Conservation (phyloP, 2,113 vertebrate species). For the Mus musculus region GRCm39 chr1:119347501-119348000, state of each 20-base stretch:
- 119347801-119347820: slow-evolving; percentile 23
- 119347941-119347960: slow-evolving; percentile 85
- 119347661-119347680: slow-evolving; percentile 74
- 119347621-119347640: slow-evolving; percentile 68
- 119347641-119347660: slow-evolving; percentile 82
- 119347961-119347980: slow-evolving; percentile 85
- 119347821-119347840: slow-evolving; percentile 50
- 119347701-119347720: slow-evolving; percentile 80
- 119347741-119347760: slow-evolving; percentile 75
- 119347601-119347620: slow-evolving; percentile 58
- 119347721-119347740: slow-evolving; percentile 82
- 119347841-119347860: neutral
- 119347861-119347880: neutral
- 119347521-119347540: slow-evolving; percentile 79
- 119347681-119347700: slow-evolving; percentile 82
- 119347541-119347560: slow-evolving; percentile 57
- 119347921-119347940: slow-evolving; percentile 81
- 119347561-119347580: slow-evolving; percentile 5
- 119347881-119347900: slow-evolving; percentile 22
- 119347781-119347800: slow-evolving; percentile 40
- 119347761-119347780: slow-evolving; percentile 76
- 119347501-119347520: slow-evolving; percentile 53
- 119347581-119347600: slow-evolving; percentile 55
- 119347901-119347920: neutral
- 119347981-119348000: slow-evolving; percentile 87